phyloP scores from a whole-genome alignment of 1,140 invertebrate species.

The Leptopilina boulardi region DNA sequence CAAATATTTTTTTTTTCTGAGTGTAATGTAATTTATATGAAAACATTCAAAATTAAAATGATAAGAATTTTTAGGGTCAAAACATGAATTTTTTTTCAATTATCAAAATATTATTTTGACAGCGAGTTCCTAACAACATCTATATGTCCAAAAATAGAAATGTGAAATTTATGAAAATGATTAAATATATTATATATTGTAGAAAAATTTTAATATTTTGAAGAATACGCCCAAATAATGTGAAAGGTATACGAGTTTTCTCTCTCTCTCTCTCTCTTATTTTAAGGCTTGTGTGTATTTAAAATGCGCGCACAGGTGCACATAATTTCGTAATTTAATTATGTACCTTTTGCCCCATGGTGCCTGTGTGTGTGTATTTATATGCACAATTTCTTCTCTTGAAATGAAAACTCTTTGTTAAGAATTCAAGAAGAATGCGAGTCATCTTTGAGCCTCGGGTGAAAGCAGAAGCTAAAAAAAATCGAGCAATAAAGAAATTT shows the following conservation, averaged over 20 bases:
- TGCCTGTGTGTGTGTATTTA: background rate
- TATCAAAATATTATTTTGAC: too few species aligned
- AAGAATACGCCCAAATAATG: background rate
- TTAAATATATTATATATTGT: too few species aligned
- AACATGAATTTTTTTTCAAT: too few species aligned
- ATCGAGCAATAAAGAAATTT: slow-evolving; percentile 20
- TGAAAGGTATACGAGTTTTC: background rate
- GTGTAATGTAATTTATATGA: too few species aligned
- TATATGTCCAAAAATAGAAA: too few species aligned
- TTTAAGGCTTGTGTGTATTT: slow-evolving; percentile 8
- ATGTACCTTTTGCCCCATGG: background rate
- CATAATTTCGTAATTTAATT: slow-evolving; percentile 17
- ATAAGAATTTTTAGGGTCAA: too few species aligned
- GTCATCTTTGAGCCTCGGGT: background rate
- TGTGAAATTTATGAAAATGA: too few species aligned
- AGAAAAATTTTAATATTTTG: background rate
- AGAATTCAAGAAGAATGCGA: slow-evolving; percentile 19
- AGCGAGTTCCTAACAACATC: too few species aligned
- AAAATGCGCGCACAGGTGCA: background rate
- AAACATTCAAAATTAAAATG: too few species aligned
- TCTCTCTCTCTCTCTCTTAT: background rate
- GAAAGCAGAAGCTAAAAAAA: slow-evolving; percentile 26
- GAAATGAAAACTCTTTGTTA: slow-evolving; percentile 14
- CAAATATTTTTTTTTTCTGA: too few species aligned
- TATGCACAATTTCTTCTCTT: slow-evolving; percentile 6